Base-by-base conservation (phyloP, 2,888 invertebrate genomes). In the Amorpha juglandis region DNA sequence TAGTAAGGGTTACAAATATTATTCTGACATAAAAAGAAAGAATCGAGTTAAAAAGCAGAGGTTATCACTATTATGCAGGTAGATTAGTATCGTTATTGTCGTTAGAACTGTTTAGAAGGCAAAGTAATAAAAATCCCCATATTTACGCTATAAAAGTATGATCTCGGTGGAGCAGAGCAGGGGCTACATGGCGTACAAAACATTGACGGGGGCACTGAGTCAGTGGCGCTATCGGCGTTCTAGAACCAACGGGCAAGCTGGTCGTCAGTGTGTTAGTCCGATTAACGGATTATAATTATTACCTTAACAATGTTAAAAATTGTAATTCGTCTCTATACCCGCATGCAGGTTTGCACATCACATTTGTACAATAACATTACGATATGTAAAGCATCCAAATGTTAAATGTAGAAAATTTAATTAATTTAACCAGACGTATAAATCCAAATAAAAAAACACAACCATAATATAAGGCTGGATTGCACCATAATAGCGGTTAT, bases 141-240 rank as follows among this genome's bases (percentile, higher is more conserved):
- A 93, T 87, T 93, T 93, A 93, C 93, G 88, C 89, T 85, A 87
- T 91, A 91, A 91, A 92, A 92, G 85, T 80, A 92, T 79, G 91
- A 91, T 84, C 86, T 86, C 75, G 82, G 79, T 71, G 87, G 77
- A 72, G 81, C 77, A 69, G 87, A 82, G 87, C 90, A 89, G 78
- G 85, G 82, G 73, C 83, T 89, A 90, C 90, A 90, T 78, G 90
- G 87, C 80, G 91, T 82, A 90, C 92, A 92, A 86, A 93, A 91
- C 89, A 93, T 84, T 81, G 92, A 87, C 71, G 92, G 73, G 73
- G 86, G 83, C 86, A 90, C 91, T 74, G 90, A 83, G 84, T 92
- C 92, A 74, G 83, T 74, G 67, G 77, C 72, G 78, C 75, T 77
- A 71, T 87, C 83, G 69, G 80, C 77, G 79, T 78, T 85, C 92